These are phyloP conservation scores for Prorops nasuta DNA, from an alignment of 1,140 invertebrate species.

Conservation along the genomic window DNA sequence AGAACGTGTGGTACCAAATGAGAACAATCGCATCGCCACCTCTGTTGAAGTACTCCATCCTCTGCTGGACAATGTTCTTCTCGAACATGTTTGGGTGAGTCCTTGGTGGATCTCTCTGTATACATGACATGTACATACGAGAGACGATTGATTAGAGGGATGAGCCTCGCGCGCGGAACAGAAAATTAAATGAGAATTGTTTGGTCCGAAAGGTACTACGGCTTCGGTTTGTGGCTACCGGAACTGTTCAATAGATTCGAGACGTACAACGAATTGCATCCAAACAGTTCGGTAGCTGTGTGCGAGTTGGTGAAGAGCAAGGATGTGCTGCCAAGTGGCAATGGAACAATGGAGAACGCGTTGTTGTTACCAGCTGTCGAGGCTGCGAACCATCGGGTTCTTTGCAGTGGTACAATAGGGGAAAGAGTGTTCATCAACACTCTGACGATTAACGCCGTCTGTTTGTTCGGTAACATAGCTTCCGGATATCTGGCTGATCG, in stretches of 20 bases:
- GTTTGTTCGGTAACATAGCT: constrained; percentile 50
- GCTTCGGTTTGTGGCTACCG: constrained; percentile 70
- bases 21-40: constrained; percentile 57
- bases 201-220: constrained; percentile 61
- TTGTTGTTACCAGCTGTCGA: background rate
- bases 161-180: background rate
- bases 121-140: background rate
- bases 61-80: constrained; percentile 63
- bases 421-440: constrained; percentile 54
- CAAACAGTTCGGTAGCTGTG: constrained; percentile 52
- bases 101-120: background rate
- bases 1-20: constrained; percentile 57
- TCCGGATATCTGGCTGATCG: constrained; percentile 47
- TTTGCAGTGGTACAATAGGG: constrained; percentile 34
- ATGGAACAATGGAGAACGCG: background rate
- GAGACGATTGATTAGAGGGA: background rate
- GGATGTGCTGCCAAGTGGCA: background rate
- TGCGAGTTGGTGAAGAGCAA: constrained; percentile 47
- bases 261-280: constrained; percentile 49
- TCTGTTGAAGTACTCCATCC: constrained; percentile 57
- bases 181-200: background rate
- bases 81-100: constrained; percentile 69
- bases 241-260: constrained; percentile 65
- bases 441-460: constrained; percentile 52
- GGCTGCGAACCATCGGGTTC: background rate